Evolutionary conservation across 1,140 invertebrate genomes (phyloP), one percentile per base, ranked within the genome.

Genomic region (Ceratina australensis): DNA sequence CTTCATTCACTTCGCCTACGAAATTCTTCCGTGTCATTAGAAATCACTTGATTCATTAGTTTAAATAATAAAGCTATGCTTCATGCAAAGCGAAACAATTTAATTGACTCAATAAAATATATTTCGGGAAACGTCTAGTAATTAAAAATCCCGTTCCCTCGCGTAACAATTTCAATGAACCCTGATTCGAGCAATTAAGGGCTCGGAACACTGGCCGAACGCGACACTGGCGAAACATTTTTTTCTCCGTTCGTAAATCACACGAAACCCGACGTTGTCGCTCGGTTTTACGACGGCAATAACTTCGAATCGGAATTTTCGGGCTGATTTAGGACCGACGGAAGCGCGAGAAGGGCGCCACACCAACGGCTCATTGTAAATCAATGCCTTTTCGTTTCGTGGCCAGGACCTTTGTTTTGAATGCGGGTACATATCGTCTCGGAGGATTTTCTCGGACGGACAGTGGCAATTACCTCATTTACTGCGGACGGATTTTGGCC

Each of bases 391-490:
- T 63, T 26, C 26, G 3, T 47, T 18, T 12, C 20, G 13, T 0
- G 8, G 18, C 18, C 3, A 3, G 18, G 2, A 20, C 2, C 33
- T 20, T 33, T 26, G 54, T 18, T 20, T 47, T 16, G 26, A 18
- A 33, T 2, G 5, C 8, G n/a, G 13, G 10, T 15, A 18, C 2
- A 1, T 2, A 33, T 5, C 3, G 15, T 22, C 20, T 12, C 3
- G 1, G 7, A 16, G 13, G 28, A 3, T 68, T 82, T 59, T 24
- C 42, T 18, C 54, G 60, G 52, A 33, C 57, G 33, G 8, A 52
- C 74, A 24, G 49, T 47, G 10, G 61, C 47, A 66, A 69, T 84
- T 86, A 84, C 78, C 82, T 86, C 84, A 89, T 89, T 87, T 85
- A 83, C 80, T 79, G 82, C 77, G 87, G 86, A 42, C 15, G 60